Conservation (phyloP, 2,797 vertebrate species). For the Pangasius krempfi region DNA sequence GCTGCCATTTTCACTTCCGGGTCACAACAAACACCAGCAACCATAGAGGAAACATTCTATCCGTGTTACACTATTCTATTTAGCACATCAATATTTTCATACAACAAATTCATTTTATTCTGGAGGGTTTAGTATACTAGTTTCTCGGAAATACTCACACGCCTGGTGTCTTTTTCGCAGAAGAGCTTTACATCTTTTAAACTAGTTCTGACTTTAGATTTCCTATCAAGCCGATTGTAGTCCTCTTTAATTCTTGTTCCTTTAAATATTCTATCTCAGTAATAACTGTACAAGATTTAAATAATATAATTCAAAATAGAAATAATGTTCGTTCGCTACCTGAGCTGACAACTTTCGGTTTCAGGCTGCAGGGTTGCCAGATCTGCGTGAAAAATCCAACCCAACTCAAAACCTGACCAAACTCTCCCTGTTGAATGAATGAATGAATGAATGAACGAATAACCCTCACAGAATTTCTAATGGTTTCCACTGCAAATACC, state of each 20-base stretch:
- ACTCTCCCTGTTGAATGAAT: not conserved
- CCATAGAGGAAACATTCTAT: not conserved
- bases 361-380: not conserved
- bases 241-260: not conserved
- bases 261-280: not conserved
- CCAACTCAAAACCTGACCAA: not conserved
- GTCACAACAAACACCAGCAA: not conserved
- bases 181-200: not conserved
- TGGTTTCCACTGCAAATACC: too few species aligned
- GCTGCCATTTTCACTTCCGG: not conserved
- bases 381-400: accelerated
- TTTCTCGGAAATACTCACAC: not conserved
- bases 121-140: not conserved
- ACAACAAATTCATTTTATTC: not conserved
- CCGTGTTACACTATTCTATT: not conserved
- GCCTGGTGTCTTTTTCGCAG: not conserved
- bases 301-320: not conserved
- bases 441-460: too few species aligned
- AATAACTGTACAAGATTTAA: not conserved
- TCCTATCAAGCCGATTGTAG: not conserved
- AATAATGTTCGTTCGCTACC: not conserved
- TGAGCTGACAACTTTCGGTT: not conserved
- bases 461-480: too few species aligned
- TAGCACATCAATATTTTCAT: not conserved
- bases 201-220: not conserved